Conservation (phyloP, 2,113 vertebrate species). For the Cephalopholis sonnerati region DNA sequence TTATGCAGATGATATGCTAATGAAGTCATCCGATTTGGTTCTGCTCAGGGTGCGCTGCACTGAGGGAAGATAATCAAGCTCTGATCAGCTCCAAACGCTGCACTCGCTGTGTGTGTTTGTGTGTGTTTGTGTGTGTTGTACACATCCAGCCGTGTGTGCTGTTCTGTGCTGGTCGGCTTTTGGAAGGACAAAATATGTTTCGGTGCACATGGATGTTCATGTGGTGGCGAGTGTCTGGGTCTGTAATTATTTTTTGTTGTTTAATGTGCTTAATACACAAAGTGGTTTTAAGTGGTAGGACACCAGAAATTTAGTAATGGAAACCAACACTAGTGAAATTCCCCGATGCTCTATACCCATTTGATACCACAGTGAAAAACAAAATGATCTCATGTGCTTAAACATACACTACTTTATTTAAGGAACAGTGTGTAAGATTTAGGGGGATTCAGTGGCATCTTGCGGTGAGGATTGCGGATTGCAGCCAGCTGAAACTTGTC, state of each 20-base stretch:
- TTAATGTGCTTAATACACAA: neutral
- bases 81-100: slow-evolving; percentile 63
- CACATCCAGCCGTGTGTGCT: slow-evolving; percentile 1
- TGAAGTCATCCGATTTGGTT: slow-evolving; percentile 75
- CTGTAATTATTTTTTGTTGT: slow-evolving; percentile 14
- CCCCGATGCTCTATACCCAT: too few species aligned
- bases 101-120: neutral
- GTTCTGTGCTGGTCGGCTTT: slow-evolving; percentile 4
- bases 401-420: too few species aligned
- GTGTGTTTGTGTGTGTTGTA: slow-evolving; percentile 4
- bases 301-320: too few species aligned
- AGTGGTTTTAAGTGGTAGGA: neutral
- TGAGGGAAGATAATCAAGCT: slow-evolving; percentile 76
- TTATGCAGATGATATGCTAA: slow-evolving; percentile 85
- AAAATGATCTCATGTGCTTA: too few species aligned
- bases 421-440: too few species aligned
- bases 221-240: neutral
- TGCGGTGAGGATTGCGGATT: too few species aligned
- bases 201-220: neutral
- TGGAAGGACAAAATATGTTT: neutral
- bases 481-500: too few species aligned
- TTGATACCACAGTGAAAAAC: too few species aligned
- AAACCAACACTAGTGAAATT: too few species aligned
- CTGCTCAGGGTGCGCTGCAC: slow-evolving; percentile 63
- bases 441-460: too few species aligned